Percentiles rank a stretch among this genome's conserved stretches.
Conservation (phyloP, 2,888 invertebrate species). For the Dryococelus australis region DNA sequence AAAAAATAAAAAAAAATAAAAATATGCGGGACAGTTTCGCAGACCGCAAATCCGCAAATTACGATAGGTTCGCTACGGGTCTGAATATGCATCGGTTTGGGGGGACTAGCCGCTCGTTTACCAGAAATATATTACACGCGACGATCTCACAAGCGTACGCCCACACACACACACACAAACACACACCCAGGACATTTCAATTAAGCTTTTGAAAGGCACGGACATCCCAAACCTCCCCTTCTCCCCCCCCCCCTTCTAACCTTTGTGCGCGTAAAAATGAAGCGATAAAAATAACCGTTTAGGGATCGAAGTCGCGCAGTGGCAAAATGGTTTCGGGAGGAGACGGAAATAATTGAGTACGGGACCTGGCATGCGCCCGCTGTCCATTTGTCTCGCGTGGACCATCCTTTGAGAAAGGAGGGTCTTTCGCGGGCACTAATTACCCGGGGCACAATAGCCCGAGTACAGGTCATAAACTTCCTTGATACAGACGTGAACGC, state of each 20-base stretch:
- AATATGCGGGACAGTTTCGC: neutral
- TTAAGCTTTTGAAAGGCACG: neutral
- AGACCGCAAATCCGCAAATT: constrained; percentile 9
- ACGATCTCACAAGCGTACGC: neutral
- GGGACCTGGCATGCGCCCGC: too few relatives aligned
- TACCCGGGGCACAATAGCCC: too few relatives aligned
- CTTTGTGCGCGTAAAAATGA: neutral
- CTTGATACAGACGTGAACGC: too few relatives aligned
- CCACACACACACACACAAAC: neutral
- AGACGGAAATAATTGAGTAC: too few relatives aligned
- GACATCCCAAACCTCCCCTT: neutral
- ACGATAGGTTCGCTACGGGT: neutral
- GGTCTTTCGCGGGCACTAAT: too few relatives aligned
- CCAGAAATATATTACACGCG: neutral
- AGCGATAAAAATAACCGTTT: constrained; percentile 1
- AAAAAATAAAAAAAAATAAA: neutral
- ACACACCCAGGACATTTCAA: constrained; percentile 1
- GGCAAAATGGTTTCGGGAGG: too few relatives aligned
- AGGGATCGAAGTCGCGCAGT: neutral
- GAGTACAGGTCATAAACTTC: too few relatives aligned
- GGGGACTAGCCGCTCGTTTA: neutral
- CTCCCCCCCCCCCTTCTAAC: too few relatives aligned
- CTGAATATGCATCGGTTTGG: neutral
- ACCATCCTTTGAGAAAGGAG: too few relatives aligned
- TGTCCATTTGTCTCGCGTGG: too few relatives aligned